These are phyloP conservation scores for Callorhinus ursinus DNA, from an alignment of 2,113 vertebrate species.

Conservation along the genomic window DNA sequence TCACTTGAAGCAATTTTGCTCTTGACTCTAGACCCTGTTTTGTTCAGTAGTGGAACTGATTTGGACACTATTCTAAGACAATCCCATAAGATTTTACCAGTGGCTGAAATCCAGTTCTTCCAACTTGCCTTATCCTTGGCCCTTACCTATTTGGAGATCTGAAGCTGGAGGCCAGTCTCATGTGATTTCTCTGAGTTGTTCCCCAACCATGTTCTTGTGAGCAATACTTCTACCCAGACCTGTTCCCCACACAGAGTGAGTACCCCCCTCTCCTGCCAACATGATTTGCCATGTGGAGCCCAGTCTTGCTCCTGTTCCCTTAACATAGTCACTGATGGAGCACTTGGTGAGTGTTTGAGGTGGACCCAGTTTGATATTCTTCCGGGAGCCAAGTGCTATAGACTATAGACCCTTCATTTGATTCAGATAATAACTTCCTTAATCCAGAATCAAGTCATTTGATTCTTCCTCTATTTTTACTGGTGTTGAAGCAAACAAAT, in stretches of 20 bases:
- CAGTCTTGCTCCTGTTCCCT: background rate
- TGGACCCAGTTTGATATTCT: background rate
- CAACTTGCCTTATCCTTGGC: background rate
- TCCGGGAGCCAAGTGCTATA: background rate
- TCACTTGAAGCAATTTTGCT: conserved; percentile 33
- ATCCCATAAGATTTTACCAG: background rate
- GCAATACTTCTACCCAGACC: background rate
- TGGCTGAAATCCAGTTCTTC: background rate
- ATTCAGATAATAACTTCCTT: background rate
- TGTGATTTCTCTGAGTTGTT: background rate
- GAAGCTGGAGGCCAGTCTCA: background rate
- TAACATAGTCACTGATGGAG: background rate
- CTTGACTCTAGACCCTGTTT: background rate
- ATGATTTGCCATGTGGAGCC: background rate
- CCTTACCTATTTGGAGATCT: background rate
- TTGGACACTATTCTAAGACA: background rate
- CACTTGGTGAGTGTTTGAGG: background rate
- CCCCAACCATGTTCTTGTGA: background rate
- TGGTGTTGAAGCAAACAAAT: conserved; percentile 25
- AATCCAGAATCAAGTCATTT: background rate
- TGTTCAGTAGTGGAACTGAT: background rate
- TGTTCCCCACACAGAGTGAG: background rate
- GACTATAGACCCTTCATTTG: background rate
- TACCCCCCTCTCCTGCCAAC: background rate
- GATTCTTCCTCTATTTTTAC: background rate